A percentile compares a stretch with the other conserved stretches of the same genome.
phyloP scores from a whole-genome alignment of 2,113 vertebrate genomes.

The Paramormyrops kingsleyae region DNA sequence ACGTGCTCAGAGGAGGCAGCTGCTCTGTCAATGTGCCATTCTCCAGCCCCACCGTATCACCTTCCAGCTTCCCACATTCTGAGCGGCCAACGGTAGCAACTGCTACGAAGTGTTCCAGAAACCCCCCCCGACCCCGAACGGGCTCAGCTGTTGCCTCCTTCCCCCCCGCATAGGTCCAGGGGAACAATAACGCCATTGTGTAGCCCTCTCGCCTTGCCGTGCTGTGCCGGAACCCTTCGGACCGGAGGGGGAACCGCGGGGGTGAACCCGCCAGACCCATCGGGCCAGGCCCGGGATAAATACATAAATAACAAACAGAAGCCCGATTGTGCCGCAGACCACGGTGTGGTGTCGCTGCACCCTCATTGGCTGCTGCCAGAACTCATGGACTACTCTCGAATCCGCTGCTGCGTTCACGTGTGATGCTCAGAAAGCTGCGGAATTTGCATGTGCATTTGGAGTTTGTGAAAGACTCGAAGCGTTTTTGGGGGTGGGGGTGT shows the following conservation, averaged over 20 bases:
- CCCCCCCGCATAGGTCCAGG: conserved; percentile 70
- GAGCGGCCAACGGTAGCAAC: conserved; percentile 98
- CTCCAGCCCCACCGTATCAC: conserved; percentile 92
- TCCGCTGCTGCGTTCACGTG: not conserved
- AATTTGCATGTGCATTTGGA: not conserved
- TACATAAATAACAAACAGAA: conserved; percentile 41
- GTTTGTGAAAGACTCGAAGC: not conserved
- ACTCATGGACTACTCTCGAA: not conserved
- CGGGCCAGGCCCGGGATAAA: conserved; percentile 51
- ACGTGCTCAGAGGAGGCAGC: conserved; percentile 65
- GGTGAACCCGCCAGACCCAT: conserved; percentile 59
- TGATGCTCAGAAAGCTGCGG: not conserved
- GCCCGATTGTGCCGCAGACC: not conserved
- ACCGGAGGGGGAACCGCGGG: conserved; percentile 36
- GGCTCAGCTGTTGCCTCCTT: conserved; percentile 90
- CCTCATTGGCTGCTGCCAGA: not conserved
- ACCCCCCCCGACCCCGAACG: conserved; percentile 66
- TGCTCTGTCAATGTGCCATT: conserved; percentile 94
- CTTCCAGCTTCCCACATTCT: conserved; percentile 97
- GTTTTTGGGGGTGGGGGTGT: not conserved
- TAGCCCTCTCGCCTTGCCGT: conserved; percentile 44
- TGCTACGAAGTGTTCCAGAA: conserved; percentile 86
- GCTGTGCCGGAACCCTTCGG: conserved; percentile 56
- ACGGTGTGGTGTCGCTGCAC: not conserved
- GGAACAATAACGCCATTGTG: conserved; percentile 93